Evolutionary conservation across 2,888 invertebrate species (phyloP), one percentile per base, ranked within the genome.

Genomic region (Electrophaes corylata): DNA sequence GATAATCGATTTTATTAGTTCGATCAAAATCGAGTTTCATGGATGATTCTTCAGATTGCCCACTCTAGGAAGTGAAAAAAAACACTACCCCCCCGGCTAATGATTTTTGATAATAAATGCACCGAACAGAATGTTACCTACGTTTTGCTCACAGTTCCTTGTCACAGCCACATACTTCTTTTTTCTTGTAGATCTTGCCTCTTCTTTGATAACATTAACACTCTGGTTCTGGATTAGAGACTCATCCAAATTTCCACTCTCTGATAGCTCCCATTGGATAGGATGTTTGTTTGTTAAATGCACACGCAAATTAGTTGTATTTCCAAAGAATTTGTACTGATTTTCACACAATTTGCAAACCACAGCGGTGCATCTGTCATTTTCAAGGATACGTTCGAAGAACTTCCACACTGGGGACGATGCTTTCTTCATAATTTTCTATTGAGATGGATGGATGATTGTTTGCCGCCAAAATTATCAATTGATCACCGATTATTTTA

Each of bases 281-380:
- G 91, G 91, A 72, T 91, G 91, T 70, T 88, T 91, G 59, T 85
- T 84, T 53, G 82, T 79, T 63, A 91, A 72, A 75, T 91, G 91
- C 18, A 83, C 73, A 67, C 89, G 78, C 45, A 91, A 74, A 70
- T 91, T 91, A 1, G 91, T 91, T 3, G 91, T 91, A 71, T 91
- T 91, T 48, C 91, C 91, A 64, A 89, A 91, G 73, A 81, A 91
- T 73, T 91, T 91, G 65, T 91, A 91, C 60, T 88, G 84, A 53
- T 78, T 77, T 62, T 89, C 91, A 78, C 91, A 91, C 66, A 91
- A 78, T 83, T 90, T 89, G 75, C 91, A 91, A 81, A 88, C 68
- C 66, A 91, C 90, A 41, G 83, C 79, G 11, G 83, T 73, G 69
- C 88, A 86, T 75, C 88, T 78, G 18, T 81, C 77, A 66, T 83